Base-by-base conservation (phyloP, 2,797 vertebrate genomes). In the Poecilia velifera region DNA sequence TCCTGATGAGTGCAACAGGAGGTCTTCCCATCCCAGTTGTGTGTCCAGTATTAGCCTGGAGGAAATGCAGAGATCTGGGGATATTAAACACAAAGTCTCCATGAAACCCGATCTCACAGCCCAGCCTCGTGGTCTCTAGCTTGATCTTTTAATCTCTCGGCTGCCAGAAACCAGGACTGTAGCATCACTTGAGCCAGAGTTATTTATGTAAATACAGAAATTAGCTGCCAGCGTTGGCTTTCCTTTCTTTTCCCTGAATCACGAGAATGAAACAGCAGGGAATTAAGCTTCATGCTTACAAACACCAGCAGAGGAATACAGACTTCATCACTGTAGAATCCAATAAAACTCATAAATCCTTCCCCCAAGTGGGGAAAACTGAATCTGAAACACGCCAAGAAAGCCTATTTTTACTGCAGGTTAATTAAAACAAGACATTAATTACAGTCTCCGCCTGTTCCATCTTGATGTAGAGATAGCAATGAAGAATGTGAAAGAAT, bases 61-160 rank as follows among this genome's bases (percentile, higher is more conserved):
- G 78, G 85, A 51, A 84, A 84, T 64, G 68, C 79, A 57, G 74
- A 84, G 84, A 66, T 77, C 66, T 83, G 77, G 76, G 84, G 79
- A 83, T 87, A 91, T 83, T 73, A 81, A 81, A 83, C 14, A 72
- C 80, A 71, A 74, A 46, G 78, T 87, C 79, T 88, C 77, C 57
- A 72, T 46, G 85, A 87, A 88, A 88, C 79, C 73, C 3, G 72
- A 92, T 88, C 88, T 73, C 72, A 64, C 47, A 41, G 22, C 79
- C 84, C 75, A 72, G 81, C 82, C 86, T 81, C 51, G 36, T 64
- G 76, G 68, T 83, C 74, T n/a, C 59, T 57, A 47, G 74, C 71
- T 78, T 89, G 81, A 90, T 89, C 84, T 82, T 80, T 91, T 88
- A 86, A 91, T 88, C 87, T 87, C 85, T 73, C 31, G 1, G 43